These are phyloP conservation scores for Heteronetta atricapilla DNA, from an alignment of 2,113 vertebrate species.

Conservation along the genomic window DNA sequence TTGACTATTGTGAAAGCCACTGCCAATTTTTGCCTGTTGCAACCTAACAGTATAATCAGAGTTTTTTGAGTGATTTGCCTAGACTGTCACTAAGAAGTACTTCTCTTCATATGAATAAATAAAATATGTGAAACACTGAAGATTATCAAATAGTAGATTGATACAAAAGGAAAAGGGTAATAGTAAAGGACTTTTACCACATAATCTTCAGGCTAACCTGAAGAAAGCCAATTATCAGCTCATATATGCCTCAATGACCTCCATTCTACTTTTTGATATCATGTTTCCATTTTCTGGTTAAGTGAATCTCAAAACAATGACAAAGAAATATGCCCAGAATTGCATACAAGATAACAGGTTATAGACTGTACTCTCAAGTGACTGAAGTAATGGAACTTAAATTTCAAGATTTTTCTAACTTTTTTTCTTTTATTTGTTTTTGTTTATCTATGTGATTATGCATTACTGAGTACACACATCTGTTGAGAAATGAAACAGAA, in stretches of 20 bases:
- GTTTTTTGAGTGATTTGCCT: slow-evolving; percentile 57
- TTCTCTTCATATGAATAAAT: slow-evolving; percentile 53
- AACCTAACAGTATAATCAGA: slow-evolving; percentile 27
- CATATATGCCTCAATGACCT: slow-evolving; percentile 61
- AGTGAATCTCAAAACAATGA: slow-evolving; percentile 68
- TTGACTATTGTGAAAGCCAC: slow-evolving; percentile 56
- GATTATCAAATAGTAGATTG: slow-evolving; percentile 28
- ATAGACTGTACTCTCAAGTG: slow-evolving; percentile 47
- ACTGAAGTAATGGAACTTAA: slow-evolving; percentile 33
- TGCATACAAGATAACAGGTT: slow-evolving; percentile 32
- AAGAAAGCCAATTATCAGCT: slow-evolving; percentile 67
- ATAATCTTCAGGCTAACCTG: slow-evolving; percentile 63
- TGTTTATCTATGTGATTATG: slow-evolving; percentile 36
- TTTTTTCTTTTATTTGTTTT: slow-evolving; percentile 22
- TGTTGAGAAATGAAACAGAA: slow-evolving; percentile 17
- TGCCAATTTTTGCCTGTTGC: slow-evolving; percentile 56
- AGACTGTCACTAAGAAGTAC: slow-evolving; percentile 45
- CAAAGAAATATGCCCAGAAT: slow-evolving; percentile 63
- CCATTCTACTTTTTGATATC: slow-evolving; percentile 45
- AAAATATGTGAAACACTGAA: slow-evolving; percentile 51
- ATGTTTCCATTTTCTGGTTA: slow-evolving; percentile 69
- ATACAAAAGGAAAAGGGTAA: slow-evolving; percentile 51
- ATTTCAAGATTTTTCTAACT: slow-evolving; percentile 45
- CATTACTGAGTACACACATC: background rate
- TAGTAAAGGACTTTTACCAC: slow-evolving; percentile 49